Conservation (phyloP, 2,888 invertebrate species). For the Drosophila putrida region DNA sequence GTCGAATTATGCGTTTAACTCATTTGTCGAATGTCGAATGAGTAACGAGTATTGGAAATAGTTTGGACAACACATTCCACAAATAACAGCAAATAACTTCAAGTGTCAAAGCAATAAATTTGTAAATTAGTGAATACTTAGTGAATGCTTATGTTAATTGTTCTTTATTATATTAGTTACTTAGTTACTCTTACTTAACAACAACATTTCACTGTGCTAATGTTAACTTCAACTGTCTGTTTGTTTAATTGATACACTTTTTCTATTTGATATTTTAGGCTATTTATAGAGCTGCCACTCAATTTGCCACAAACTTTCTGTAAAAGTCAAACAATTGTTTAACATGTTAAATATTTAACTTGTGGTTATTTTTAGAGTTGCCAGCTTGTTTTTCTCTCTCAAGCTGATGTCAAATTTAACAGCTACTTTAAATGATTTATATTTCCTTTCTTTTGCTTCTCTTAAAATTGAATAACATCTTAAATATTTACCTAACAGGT, state of each 20-base stretch:
- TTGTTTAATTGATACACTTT: neutral
- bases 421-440: neutral
- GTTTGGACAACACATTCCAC: slow-evolving; percentile 7
- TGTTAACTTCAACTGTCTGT: too few species aligned
- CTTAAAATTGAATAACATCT: too few species aligned
- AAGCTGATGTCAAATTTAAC: neutral
- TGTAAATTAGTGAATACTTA: neutral
- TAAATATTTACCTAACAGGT: too few species aligned
- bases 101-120: neutral
- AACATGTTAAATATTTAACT: neutral
- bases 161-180: neutral
- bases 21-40: slow-evolving; percentile 16
- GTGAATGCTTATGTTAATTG: neutral
- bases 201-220: too few species aligned
- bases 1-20: slow-evolving; percentile 14
- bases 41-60: slow-evolving; percentile 19
- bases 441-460: too few species aligned
- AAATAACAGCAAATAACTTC: neutral
- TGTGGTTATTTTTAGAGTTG: neutral
- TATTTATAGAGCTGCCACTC: neutral
- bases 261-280: neutral
- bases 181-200: too few species aligned
- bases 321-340: neutral
- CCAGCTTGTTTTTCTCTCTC: neutral
- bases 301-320: neutral